Percentiles rank a stretch among this genome's conserved stretches.
Evolutionary conservation across 2,113 vertebrate species (phyloP).

Genomic region (Trematomus loennbergii): DNA sequence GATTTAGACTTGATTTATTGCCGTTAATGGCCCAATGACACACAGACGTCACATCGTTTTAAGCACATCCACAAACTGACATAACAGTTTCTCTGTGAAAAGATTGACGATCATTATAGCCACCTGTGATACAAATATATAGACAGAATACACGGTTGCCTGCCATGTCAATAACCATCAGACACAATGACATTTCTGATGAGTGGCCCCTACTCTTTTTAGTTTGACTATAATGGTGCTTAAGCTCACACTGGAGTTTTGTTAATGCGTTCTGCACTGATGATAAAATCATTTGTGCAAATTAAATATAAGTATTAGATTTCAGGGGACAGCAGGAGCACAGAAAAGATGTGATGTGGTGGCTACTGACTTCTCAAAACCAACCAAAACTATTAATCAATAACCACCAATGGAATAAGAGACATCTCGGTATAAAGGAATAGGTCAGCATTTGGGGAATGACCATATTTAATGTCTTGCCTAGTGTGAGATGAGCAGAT

Average conservation of each 20-base stretch:
- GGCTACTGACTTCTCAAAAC: not conserved
- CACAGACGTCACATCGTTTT: not conserved
- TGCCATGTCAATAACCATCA: conserved; percentile 13
- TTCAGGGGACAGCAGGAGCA: not conserved
- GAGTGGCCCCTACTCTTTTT: conserved; percentile 5
- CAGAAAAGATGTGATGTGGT: not conserved
- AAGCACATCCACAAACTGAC: not conserved
- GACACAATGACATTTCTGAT: not conserved
- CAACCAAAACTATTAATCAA: no score
- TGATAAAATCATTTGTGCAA: not conserved
- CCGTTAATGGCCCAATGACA: conserved; percentile 26
- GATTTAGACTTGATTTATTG: conserved; percentile 27
- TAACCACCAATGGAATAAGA: no score
- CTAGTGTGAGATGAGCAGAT: not conserved
- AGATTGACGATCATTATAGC: not conserved
- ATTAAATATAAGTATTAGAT: not conserved
- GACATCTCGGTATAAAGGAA: not conserved
- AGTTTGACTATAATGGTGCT: not conserved
- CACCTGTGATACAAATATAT: conserved; percentile 17
- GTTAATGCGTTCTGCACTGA: not conserved
- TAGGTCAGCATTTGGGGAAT: not conserved
- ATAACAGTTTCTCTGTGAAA: conserved; percentile 23
- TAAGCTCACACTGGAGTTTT: no score
- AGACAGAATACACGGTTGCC: not conserved
- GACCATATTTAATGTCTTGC: not conserved